These are phyloP conservation scores for Polydrusus tereticollis DNA, from an alignment of 2,888 invertebrate species.

Conservation along the genomic window DNA sequence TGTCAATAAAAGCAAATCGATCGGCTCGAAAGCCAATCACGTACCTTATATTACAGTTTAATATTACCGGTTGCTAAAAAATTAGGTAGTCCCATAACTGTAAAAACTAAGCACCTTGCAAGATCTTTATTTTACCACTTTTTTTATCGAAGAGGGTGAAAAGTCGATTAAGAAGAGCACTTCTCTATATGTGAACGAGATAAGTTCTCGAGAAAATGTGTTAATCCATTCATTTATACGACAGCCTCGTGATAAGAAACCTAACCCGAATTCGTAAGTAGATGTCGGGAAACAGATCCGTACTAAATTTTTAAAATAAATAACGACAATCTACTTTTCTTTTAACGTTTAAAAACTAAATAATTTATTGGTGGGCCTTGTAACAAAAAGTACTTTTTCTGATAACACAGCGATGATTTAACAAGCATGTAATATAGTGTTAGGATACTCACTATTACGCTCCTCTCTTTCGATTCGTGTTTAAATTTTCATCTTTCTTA, in stretches of 20 bases:
- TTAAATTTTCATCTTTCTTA: no score
- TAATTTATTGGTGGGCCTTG: neutral
- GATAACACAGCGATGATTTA: no score
- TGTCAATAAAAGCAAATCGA: neutral
- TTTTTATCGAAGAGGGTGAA: slow-evolving; percentile 45
- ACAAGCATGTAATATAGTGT: no score
- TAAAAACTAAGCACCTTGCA: slow-evolving; percentile 33
- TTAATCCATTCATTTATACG: slow-evolving; percentile 59
- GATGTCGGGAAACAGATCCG: slow-evolving; percentile 18
- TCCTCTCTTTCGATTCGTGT: no score
- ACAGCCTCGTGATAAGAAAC: slow-evolving; percentile 53
- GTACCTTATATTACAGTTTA: slow-evolving; percentile 1
- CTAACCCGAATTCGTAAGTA: slow-evolving; percentile 24
- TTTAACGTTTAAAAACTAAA: neutral
- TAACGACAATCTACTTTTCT: neutral
- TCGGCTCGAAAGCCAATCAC: neutral
- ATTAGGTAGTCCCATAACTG: slow-evolving; percentile 13
- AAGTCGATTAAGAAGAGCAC: slow-evolving; percentile 55
- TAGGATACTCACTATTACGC: no score
- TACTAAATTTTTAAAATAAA: neutral
- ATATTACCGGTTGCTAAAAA: slow-evolving; percentile 19
- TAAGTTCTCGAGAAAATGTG: slow-evolving; percentile 54
- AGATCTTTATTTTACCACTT: slow-evolving; percentile 29
- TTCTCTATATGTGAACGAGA: slow-evolving; percentile 52
- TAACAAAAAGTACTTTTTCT: no score